Percentiles rank a stretch among this genome's conserved stretches.
Conservation (phyloP, 2,888 invertebrate species). For the Nycteola revayana region DNA sequence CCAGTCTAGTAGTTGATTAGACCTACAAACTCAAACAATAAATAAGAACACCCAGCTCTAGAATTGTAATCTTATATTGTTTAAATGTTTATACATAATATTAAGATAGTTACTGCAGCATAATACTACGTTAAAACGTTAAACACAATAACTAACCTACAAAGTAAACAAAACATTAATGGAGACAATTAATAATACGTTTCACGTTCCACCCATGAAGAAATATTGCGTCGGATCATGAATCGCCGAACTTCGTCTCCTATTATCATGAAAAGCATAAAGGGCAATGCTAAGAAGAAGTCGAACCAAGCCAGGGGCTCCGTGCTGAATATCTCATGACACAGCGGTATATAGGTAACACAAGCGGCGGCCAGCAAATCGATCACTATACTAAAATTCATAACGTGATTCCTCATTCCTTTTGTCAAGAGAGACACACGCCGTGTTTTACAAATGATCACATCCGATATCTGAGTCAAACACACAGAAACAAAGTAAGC, state of each 20-base stretch:
- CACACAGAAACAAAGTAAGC: slow-evolving; percentile 91
- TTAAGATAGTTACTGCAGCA: too few species aligned
- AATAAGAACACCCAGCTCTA: too few species aligned
- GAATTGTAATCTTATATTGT: neutral
- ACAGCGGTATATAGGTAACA: slow-evolving; percentile 86
- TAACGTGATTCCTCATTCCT: slow-evolving; percentile 87
- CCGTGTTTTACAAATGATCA: slow-evolving; percentile 90
- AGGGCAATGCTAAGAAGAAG: slow-evolving; percentile 88
- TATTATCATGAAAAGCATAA: slow-evolving; percentile 86
- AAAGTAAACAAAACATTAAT: too few species aligned
- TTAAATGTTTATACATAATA: too few species aligned
- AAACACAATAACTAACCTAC: too few species aligned
- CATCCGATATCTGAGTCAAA: slow-evolving; percentile 89
- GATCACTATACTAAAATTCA: slow-evolving; percentile 83
- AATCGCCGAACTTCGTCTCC: slow-evolving; percentile 88
- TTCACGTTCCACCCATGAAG: slow-evolving; percentile 87
- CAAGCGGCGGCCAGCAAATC: slow-evolving; percentile 85
- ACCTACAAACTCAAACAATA: too few species aligned
- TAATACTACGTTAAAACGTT: too few species aligned
- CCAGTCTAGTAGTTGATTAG: too few species aligned
- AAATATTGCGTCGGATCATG: slow-evolving; percentile 85
- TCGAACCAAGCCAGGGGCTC: slow-evolving; percentile 86
- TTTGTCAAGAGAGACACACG: slow-evolving; percentile 88
- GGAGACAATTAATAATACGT: slow-evolving; percentile 88
- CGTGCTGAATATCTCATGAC: slow-evolving; percentile 86